phyloP scores from a whole-genome alignment of 2,797 vertebrate species.

The Karalla daura region DNA sequence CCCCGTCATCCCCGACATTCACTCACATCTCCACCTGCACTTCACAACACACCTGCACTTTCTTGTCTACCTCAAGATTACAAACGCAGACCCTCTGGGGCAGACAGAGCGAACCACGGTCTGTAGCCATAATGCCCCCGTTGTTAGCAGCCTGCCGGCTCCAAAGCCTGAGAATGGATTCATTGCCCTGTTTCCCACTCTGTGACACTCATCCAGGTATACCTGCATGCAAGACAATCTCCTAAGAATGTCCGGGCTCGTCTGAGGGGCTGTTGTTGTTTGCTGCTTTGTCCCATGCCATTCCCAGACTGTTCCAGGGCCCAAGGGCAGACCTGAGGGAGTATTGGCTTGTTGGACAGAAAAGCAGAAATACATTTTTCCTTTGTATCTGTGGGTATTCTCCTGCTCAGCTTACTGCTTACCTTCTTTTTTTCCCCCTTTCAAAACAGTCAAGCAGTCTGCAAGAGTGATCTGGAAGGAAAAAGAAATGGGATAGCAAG shows the following conservation, averaged over 20 bases:
- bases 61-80: conserved; percentile 27
- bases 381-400: conserved; percentile 58
- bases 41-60: conserved; percentile 50
- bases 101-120: conserved; percentile 36
- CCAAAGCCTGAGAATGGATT: conserved; percentile 76
- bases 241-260: conserved; percentile 67
- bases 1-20: background rate
- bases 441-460: conserved; percentile 17
- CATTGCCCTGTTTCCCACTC: conserved; percentile 54
- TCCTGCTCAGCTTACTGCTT: conserved; percentile 56
- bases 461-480: conserved; percentile 29
- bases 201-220: conserved; percentile 62
- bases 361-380: conserved; percentile 75
- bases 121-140: conserved; percentile 73
- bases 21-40: conserved; percentile 44
- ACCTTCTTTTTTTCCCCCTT: background rate
- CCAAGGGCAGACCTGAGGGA: conserved; percentile 74
- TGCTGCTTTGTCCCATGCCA: conserved; percentile 55
- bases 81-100: conserved; percentile 30
- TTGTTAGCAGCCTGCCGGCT: conserved; percentile 70
- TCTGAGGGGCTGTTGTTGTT: conserved; percentile 75
- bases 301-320: conserved; percentile 62
- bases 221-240: conserved; percentile 81
- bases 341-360: conserved; percentile 74
- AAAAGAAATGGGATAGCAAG: conserved; percentile 15